phyloP scores from a whole-genome alignment of 2,888 invertebrate genomes.

The Drosophila neonasuta region DNA sequence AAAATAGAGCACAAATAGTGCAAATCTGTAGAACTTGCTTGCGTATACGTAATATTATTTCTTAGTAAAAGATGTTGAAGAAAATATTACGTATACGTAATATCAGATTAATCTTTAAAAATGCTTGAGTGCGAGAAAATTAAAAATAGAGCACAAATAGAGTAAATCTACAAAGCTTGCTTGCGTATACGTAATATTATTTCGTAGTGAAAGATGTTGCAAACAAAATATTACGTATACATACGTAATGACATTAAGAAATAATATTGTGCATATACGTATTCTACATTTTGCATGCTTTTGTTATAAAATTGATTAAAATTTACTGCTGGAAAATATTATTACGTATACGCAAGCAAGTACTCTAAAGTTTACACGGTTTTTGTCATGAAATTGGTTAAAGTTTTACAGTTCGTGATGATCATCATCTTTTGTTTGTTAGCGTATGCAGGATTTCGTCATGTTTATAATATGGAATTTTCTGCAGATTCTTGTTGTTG shows the following conservation, averaged over 20 bases:
- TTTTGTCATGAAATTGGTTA: neutral
- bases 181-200: neutral
- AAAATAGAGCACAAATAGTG: neutral
- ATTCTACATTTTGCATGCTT: too few species aligned
- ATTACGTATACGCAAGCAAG: neutral
- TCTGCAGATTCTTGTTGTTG: conserved; percentile 1
- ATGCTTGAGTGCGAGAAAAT: neutral
- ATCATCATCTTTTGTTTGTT: neutral
- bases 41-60: neutral
- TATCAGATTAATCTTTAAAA: neutral
- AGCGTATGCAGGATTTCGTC: conserved; percentile 23
- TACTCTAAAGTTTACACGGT: neutral
- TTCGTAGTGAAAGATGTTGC: neutral
- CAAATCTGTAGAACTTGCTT: neutral
- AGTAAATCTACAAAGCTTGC: neutral
- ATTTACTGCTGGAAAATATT: neutral
- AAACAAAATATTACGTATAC: too few species aligned
- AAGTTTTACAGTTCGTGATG: neutral
- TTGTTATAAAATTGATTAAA: too few species aligned
- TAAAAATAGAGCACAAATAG: neutral
- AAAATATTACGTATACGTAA: too few species aligned
- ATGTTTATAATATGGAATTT: neutral
- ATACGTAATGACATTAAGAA: too few species aligned
- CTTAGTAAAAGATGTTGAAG: neutral
- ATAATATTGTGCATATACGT: too few species aligned